A percentile compares a stretch with the other conserved stretches of the same genome.
phyloP scores from a whole-genome alignment of 2,113 vertebrate genomes.

The Burhinus bistriatus region DNA sequence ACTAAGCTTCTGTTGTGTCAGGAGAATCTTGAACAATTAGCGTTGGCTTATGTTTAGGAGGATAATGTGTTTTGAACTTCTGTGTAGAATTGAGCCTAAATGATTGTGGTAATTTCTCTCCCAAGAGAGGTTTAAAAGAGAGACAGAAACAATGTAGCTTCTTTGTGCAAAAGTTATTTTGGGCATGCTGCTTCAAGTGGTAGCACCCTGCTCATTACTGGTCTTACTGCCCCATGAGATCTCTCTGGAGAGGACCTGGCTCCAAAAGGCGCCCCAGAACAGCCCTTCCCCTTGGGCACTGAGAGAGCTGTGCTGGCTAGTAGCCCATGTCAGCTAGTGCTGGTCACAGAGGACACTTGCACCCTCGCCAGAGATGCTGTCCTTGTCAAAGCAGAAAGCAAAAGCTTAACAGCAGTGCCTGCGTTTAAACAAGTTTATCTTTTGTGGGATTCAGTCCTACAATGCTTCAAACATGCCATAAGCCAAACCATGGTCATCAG shows the following conservation, averaged over 20 bases:
- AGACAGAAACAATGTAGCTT: not conserved
- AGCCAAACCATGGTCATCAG: not conserved
- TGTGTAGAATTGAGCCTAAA: not conserved
- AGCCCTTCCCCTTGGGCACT: not conserved
- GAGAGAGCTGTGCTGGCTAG: not conserved
- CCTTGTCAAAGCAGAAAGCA: not conserved
- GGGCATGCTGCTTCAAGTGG: not conserved
- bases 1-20: not conserved
- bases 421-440: not conserved
- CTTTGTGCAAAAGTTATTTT: not conserved
- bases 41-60: not conserved
- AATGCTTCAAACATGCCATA: not conserved
- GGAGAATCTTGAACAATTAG: slow-evolving; percentile 28
- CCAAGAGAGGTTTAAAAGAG: not conserved
- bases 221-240: not conserved
- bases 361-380: not conserved
- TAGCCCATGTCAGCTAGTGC: not conserved
- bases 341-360: not conserved
- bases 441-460: not conserved
- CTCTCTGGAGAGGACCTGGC: not conserved
- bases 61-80: not conserved
- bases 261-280: not conserved
- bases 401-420: not conserved
- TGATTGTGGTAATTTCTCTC: not conserved
- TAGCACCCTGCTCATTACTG: not conserved